A percentile compares a stretch with the other conserved stretches of the same genome.
These are phyloP conservation scores for Nemurella pictetii DNA, from an alignment of 2,888 invertebrate genomes.

Conservation along the genomic window DNA sequence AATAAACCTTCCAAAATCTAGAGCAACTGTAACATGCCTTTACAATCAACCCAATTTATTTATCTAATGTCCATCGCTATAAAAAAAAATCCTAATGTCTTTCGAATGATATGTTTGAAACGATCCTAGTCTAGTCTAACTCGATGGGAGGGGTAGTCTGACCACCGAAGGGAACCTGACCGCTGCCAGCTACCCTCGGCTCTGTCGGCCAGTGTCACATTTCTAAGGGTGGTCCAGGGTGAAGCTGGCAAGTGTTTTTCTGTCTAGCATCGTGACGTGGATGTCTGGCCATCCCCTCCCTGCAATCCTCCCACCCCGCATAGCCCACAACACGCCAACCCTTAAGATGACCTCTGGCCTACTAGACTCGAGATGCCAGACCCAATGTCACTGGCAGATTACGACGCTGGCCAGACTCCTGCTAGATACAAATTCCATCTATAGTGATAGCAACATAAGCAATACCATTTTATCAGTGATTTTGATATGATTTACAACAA, in stretches of 20 bases:
- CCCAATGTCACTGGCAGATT: background rate
- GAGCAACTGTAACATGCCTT: background rate
- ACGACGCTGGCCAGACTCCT: background rate
- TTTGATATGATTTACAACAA: background rate
- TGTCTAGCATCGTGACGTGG: background rate
- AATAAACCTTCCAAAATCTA: background rate
- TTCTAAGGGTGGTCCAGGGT: conserved; percentile 2
- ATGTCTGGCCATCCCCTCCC: conserved; percentile 1
- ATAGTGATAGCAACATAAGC: background rate
- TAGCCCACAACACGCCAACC: background rate
- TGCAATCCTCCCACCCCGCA: background rate
- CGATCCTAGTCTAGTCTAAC: background rate
- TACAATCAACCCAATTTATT: background rate
- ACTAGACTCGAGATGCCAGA: background rate
- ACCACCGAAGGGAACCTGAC: background rate
- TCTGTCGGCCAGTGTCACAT: background rate
- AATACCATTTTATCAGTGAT: background rate
- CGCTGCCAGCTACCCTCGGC: background rate
- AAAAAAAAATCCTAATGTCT: background rate
- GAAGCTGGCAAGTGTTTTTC: background rate
- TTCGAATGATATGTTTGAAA: background rate
- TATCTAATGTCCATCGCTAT: background rate
- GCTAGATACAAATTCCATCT: background rate
- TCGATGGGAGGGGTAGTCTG: background rate
- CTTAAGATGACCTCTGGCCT: conserved; percentile 12